Base-by-base conservation (phyloP, 64 coral and sea anemone genomes). In the Montipora cactus region DNA sequence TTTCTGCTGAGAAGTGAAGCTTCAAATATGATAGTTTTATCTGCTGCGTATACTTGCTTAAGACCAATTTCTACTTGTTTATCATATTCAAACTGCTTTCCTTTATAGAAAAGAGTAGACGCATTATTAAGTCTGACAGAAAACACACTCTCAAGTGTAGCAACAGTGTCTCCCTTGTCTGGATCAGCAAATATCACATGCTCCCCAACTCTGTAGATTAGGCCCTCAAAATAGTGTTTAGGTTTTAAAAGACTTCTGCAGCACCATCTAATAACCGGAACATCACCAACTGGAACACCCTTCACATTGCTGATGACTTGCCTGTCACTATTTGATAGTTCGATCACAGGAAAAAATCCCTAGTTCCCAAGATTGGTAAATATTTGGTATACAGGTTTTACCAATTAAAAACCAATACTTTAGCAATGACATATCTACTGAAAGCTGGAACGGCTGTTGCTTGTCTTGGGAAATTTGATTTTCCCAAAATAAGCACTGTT, bases 191-290 rank as follows among this genome's bases (percentile, higher is more conserved):
- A 64, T 15, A 82, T 82, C 80, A 82, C 91, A 50, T 57, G 78
- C 81, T 96, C 81, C 19, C 90, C 25, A 91, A 91, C 89, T 91
- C 89, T 91, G 89, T 91, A 91, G 67, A 53, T 47, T 16, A 81
- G 47, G 46, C 89, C 89, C 80, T 91, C 52, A 81, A 81, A 91
- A 81, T 78, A 81, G 59, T 91, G 89, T 50, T 81, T n/a, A 81
- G 89, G 89, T 73, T 91, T 91, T 78, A 78, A 91, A 78, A 91
- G 72, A 81, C 89, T 91, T 82, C 89, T 47, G 67, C 78, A 81
- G 13, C 49, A 74, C 78, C 89, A 91, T 77, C 89, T 78, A 91
- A 91, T 12, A 81, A 3, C 15, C 20, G 89, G 49, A 73, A 91
- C 80, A 70, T 82, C 66, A 45, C 82, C 71, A 51, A 19, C 78